Evolutionary conservation across 2,797 vertebrate genomes (phyloP).

Genomic region (Gymnoscopelus microlampas): DNA sequence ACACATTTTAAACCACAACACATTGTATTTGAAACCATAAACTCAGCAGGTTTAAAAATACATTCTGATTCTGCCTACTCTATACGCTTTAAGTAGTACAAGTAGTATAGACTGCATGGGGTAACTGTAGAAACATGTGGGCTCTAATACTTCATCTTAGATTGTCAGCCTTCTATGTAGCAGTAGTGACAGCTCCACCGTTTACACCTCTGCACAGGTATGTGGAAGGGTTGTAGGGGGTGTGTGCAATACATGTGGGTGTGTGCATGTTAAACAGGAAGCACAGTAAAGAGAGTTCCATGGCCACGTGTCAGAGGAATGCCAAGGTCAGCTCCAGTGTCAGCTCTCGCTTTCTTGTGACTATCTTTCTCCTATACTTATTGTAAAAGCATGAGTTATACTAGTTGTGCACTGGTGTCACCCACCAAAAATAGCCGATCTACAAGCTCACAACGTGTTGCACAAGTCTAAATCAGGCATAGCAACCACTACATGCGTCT

Average conservation of each 20-base stretch:
- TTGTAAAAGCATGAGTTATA: too few species aligned
- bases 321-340: background rate
- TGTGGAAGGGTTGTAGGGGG: conserved; percentile 18
- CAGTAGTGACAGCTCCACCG: background rate
- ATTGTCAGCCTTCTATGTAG: background rate
- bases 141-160: background rate
- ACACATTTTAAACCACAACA: too few species aligned
- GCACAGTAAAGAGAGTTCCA: background rate
- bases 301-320: background rate
- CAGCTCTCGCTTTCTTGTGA: background rate
- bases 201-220: conserved; percentile 14
- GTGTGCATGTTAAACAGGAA: background rate
- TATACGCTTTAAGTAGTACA: too few species aligned
- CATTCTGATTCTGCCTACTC: too few species aligned
- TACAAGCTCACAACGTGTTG: too few species aligned
- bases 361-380: too few species aligned
- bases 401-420: too few species aligned
- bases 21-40: too few species aligned
- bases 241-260: conserved; percentile 1
- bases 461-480: too few species aligned
- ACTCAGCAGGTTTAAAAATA: too few species aligned
- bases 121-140: background rate
- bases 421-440: too few species aligned
- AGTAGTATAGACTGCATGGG: background rate
- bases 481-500: too few species aligned